These are phyloP conservation scores for Melanostigma gelatinosum DNA, from an alignment of 2,113 vertebrate genomes.

Conservation along the genomic window DNA sequence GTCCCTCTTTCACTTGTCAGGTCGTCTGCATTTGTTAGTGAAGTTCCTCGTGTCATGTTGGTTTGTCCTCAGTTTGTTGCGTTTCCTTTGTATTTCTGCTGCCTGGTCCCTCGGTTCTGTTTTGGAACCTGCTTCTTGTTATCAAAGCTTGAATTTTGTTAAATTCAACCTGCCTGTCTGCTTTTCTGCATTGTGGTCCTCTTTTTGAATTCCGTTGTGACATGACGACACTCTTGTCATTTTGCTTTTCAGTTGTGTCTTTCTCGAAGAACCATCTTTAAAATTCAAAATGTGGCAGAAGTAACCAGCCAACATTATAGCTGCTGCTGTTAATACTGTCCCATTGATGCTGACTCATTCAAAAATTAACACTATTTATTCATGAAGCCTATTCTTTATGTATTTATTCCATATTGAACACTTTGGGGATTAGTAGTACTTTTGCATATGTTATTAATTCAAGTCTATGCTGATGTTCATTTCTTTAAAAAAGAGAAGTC, in stretches of 20 bases:
- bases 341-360: background rate
- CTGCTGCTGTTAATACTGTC: background rate
- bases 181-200: no score
- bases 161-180: no score
- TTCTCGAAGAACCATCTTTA: background rate
- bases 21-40: background rate
- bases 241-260: no score
- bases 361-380: background rate
- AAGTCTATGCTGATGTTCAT: background rate
- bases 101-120: no score
- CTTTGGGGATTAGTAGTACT: background rate
- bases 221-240: no score
- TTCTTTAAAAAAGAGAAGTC: background rate
- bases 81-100: background rate
- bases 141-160: no score
- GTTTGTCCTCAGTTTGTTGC: background rate
- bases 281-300: background rate
- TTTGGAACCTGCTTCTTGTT: no score
- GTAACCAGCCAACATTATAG: background rate
- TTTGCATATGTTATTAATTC: background rate
- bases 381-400: background rate
- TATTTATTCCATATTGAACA: slow-evolving; percentile 2
- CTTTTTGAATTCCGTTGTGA: no score
- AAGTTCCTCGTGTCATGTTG: background rate
- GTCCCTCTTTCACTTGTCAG: background rate